Conservation (phyloP, 2,888 invertebrate species). For the Agrochola litura region DNA sequence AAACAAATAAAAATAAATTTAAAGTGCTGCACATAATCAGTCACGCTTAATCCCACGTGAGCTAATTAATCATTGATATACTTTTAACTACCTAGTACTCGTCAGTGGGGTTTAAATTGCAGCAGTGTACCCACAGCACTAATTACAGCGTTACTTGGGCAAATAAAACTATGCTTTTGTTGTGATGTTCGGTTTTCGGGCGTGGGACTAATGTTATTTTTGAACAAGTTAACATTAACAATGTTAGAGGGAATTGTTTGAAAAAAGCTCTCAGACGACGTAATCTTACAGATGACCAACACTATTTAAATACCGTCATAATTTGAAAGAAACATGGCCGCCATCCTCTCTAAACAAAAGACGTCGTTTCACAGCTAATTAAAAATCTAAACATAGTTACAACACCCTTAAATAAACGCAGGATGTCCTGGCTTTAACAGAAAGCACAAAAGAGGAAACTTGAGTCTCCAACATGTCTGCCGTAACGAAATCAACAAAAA, state of each 20-base stretch:
- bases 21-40: slow-evolving; percentile 45
- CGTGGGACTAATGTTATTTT: background rate
- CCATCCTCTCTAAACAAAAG: background rate
- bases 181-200: slow-evolving; percentile 12
- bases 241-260: background rate
- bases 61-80: slow-evolving; percentile 59
- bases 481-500: slow-evolving; percentile 46
- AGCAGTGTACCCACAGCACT: slow-evolving; percentile 49
- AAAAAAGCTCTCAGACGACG: background rate
- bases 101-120: slow-evolving; percentile 50
- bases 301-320: background rate
- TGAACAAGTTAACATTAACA: background rate
- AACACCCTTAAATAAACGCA: background rate
- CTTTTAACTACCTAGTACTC: slow-evolving; percentile 46
- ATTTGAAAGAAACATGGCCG: background rate
- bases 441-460: slow-evolving; percentile 10
- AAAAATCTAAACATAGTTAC: background rate
- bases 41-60: slow-evolving; percentile 46
- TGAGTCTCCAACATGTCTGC: slow-evolving; percentile 12
- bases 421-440: background rate
- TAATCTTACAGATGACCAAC: background rate
- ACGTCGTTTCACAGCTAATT: background rate
- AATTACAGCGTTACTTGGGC: slow-evolving; percentile 51
- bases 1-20: slow-evolving; percentile 35
- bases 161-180: slow-evolving; percentile 47